A percentile compares a stretch with the other conserved stretches of the same genome.
Conservation (phyloP, 2,797 vertebrate species). For the Clamator glandarius region DNA sequence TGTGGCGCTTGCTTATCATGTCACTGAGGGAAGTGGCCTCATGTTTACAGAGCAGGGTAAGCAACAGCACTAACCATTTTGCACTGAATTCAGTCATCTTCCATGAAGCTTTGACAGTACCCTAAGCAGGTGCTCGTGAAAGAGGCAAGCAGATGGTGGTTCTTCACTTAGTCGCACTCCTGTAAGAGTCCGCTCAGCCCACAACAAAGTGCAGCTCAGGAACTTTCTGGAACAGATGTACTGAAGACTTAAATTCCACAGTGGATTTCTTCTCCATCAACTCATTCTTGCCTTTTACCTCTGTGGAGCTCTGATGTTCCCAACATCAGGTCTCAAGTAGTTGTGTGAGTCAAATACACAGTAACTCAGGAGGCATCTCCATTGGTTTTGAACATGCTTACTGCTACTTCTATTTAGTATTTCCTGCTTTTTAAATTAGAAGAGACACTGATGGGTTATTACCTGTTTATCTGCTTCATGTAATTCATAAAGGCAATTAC, state of each 20-base stretch:
- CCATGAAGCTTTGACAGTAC: not conserved
- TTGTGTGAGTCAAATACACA: not conserved
- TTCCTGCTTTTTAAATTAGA: not conserved
- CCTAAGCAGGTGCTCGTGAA: not conserved
- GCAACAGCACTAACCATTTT: accelerated
- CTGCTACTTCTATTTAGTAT: not conserved
- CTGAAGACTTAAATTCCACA: not conserved
- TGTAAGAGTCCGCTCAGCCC: not conserved
- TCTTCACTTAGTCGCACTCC: not conserved
- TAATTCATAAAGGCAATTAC: not conserved
- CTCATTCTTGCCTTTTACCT: not conserved
- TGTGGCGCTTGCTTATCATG: not conserved
- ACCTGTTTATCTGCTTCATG: not conserved
- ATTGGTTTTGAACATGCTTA: accelerated
- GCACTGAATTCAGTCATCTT: not conserved
- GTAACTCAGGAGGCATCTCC: not conserved
- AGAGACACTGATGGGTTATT: not conserved
- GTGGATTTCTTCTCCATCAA: not conserved
- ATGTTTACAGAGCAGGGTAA: accelerated
- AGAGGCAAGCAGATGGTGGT: not conserved
- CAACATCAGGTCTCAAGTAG: not conserved
- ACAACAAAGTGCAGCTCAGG: not conserved
- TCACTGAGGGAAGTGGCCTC: not conserved
- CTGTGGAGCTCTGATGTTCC: not conserved
- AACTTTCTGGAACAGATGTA: not conserved